Evolutionary conservation across 2,888 invertebrate species (phyloP).

Genomic region (Branchellion lobata): DNA sequence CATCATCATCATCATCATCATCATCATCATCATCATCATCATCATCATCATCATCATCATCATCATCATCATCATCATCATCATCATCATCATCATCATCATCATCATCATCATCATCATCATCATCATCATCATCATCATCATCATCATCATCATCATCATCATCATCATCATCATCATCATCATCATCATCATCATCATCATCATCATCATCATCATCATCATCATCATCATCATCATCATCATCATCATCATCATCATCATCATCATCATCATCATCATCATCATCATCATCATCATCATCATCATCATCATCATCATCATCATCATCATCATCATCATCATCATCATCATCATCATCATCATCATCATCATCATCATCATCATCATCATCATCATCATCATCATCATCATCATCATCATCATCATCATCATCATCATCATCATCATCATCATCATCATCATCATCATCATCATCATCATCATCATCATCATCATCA

Average conservation of each 20-base stretch:
- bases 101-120: too few species aligned
- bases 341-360: conserved; percentile 37
- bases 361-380: not conserved
- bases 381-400: conserved; percentile 19
- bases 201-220: too few species aligned
- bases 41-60: too few species aligned
- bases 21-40: too few species aligned
- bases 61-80: too few species aligned
- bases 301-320: conserved; percentile 23
- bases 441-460: not conserved
- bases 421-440: conserved; percentile 33
- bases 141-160: too few species aligned
- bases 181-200: too few species aligned
- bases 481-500: conserved; percentile 30
- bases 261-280: not conserved
- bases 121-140: too few species aligned
- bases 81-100: too few species aligned
- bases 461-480: conserved; percentile 14
- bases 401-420: conserved; percentile 34
- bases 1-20: too few species aligned
- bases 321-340: conserved; percentile 33
- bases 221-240: too few species aligned
- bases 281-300: conserved; percentile 13
- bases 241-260: not conserved
- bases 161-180: too few species aligned